Percentiles rank a stretch among this genome's conserved stretches.
These are phyloP conservation scores for Cephus cinctus DNA, from an alignment of 1,140 invertebrate genomes.

Conservation along the genomic window DNA sequence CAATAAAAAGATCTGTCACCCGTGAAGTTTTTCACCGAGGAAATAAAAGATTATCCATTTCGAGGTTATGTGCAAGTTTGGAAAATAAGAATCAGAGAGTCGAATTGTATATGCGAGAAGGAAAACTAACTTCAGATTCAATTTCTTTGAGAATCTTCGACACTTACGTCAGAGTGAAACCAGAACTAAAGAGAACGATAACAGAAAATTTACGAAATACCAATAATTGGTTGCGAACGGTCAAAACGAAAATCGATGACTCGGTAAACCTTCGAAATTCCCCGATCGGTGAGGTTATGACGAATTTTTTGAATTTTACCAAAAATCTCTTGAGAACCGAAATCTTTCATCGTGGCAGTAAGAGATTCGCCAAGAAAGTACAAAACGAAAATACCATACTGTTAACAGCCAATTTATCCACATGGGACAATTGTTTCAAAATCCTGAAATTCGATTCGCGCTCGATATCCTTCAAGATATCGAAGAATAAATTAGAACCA, in stretches of 20 bases:
- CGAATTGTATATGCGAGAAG: not conserved
- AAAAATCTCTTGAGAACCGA: constrained; percentile 13
- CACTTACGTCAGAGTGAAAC: not conserved
- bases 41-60: too few species aligned
- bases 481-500: not conserved
- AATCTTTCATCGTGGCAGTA: constrained; percentile 18
- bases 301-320: constrained; percentile 3
- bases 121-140: not conserved
- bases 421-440: constrained; percentile 4
- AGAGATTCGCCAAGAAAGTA: constrained; percentile 15
- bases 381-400: too few species aligned
- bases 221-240: constrained; percentile 5
- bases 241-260: not conserved
- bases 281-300: not conserved
- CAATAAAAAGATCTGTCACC: too few species aligned
- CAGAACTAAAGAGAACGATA: not conserved
- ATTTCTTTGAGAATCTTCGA: not conserved
- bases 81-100: not conserved
- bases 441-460: not conserved
- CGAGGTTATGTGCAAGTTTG: not conserved
- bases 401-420: too few species aligned
- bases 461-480: not conserved
- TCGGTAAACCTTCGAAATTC: not conserved
- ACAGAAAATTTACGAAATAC: not conserved
- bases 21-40: too few species aligned